phyloP scores from a whole-genome alignment of 2,888 invertebrate genomes.

The Automeris io region DNA sequence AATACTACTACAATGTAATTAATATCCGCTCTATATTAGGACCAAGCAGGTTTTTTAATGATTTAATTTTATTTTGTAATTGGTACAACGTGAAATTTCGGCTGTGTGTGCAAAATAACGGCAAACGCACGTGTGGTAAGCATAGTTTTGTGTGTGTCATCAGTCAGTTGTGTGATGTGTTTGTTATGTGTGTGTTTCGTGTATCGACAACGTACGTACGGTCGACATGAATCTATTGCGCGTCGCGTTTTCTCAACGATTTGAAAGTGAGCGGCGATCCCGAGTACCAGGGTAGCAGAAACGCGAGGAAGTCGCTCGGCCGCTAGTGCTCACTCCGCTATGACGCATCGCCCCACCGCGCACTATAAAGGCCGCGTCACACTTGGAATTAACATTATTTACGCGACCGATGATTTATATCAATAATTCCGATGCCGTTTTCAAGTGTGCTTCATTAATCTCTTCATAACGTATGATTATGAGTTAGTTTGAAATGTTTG shows the following conservation, averaged over 20 bases:
- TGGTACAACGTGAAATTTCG: too few relatives aligned
- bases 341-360: not conserved
- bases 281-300: conserved; percentile 41
- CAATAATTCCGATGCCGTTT: not conserved
- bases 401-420: conserved; percentile 1
- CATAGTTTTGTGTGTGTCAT: too few relatives aligned
- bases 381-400: conserved; percentile 3
- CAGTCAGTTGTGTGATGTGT: not conserved
- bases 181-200: not conserved
- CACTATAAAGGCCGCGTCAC: conserved; percentile 4
- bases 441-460: not conserved
- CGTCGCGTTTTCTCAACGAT: conserved; percentile 32
- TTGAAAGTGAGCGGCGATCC: conserved; percentile 53
- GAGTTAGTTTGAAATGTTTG: not conserved
- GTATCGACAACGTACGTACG: too few relatives aligned
- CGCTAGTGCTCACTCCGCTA: not conserved
- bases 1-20: too few relatives aligned
- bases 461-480: not conserved
- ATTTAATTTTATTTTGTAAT: too few relatives aligned
- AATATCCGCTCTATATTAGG: too few relatives aligned
- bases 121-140: not conserved
- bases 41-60: too few relatives aligned
- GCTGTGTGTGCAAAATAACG: not conserved
- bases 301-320: conserved; percentile 22
- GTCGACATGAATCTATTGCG: conserved; percentile 1